Base-by-base conservation (phyloP, 2,797 vertebrate genomes). In the Anas georgica region DNA sequence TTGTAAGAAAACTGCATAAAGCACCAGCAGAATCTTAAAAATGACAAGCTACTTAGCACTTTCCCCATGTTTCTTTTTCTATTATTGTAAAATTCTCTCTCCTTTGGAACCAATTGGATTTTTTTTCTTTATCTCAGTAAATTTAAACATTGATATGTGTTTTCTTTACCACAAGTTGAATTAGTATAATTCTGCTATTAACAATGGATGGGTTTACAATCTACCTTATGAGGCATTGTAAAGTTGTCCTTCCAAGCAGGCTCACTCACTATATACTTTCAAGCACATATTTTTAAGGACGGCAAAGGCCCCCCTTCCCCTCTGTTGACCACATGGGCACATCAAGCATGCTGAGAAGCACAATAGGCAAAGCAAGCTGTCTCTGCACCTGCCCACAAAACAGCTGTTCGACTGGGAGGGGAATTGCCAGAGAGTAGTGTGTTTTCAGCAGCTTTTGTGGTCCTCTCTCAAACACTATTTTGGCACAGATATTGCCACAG, bases 311-410 rank as follows among this genome's bases (percentile, higher is more conserved):
- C 23, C 43, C 9, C 7, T 76, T 75, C 15, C 37, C 41, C 79
- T 59, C 58, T 1, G 2, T 43, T 91, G 85, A 35, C 52, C 87
- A 60, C 64, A 74, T 52, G 79, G 55, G 56, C 60, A 39, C 21
- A 77, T 43, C n/a, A 26, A 75, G 54, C 64, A 46, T 45, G 63
- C 73, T 78, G 76, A 86, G 85, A 83, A n/a, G 60, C 35, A 52
- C 29, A 80, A 87, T 25, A 74, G 50, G 52, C n/a, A 63, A 48
- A 83, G 48, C 67, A 74, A 94, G 48, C 52, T 80, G 23, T 58
- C 75, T 73, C 52, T 90, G 79, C 79, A 86, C 29, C 73, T 94
- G 52, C 76, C 91, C 69, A 70, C 79, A 39, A 68, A 91, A 22
- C 85, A 89, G 76, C 72, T 90, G 68, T 37, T 76, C 11, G 2